Conservation (phyloP, 2,113 vertebrate genomes). For the Sinocyclocheilus maitianheensis region DNA sequence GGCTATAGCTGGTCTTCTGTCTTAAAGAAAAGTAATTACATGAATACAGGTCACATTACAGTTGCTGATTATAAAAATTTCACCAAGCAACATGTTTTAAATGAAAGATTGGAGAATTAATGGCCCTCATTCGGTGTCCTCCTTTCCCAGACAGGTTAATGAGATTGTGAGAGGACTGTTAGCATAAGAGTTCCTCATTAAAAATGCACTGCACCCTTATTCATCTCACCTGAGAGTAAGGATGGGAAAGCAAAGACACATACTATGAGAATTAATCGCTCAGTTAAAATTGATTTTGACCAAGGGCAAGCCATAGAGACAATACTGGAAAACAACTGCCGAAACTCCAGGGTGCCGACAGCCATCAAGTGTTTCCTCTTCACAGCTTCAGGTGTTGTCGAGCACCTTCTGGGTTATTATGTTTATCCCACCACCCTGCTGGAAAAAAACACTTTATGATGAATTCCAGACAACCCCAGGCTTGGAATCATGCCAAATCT, state of each 20-base stretch:
- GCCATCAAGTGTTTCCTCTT: neutral
- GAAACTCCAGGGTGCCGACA: neutral
- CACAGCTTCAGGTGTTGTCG: neutral
- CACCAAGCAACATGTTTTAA: constrained; percentile 15
- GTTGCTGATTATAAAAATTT: constrained; percentile 17
- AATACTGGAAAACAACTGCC: neutral
- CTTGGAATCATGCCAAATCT: neutral
- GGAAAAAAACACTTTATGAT: neutral
- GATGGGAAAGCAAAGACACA: constrained; percentile 45
- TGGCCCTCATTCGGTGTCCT: constrained; percentile 34
- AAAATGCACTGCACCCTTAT: constrained; percentile 25
- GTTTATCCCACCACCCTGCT: neutral
- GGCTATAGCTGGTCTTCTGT: neutral
- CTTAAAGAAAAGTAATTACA: constrained; percentile 30
- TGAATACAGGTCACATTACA: constrained; percentile 14
- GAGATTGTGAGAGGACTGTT: constrained; percentile 50
- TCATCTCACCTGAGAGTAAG: constrained; percentile 39
- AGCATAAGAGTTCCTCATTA: constrained; percentile 48
- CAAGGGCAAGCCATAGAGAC: constrained; percentile 39
- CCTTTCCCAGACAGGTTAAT: constrained; percentile 49
- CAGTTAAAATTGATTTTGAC: constrained; percentile 33
- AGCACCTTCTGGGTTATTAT: neutral
- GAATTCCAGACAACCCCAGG: neutral
- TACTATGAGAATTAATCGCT: constrained; percentile 42
- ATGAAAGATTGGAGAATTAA: constrained; percentile 40